Percentiles rank a stretch among this genome's conserved stretches.
phyloP scores from a whole-genome alignment of 2,113 vertebrate genomes.

The Chascanopsetta lugubris region DNA sequence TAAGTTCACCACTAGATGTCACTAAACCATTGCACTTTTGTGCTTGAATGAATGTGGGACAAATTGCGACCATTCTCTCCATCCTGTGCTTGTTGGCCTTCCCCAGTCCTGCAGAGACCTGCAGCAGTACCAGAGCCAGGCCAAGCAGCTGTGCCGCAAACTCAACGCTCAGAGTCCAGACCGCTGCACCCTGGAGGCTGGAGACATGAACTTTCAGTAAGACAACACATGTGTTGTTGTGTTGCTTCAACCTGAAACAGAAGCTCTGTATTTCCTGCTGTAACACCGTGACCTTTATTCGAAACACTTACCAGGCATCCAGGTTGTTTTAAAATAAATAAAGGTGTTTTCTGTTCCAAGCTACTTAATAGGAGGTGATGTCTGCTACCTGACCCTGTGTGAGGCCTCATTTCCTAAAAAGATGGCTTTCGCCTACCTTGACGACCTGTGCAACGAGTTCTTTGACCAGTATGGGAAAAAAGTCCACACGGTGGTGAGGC shows the following conservation, averaged over 20 bases:
- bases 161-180: slow-evolving; percentile 94
- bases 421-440: slow-evolving; percentile 91
- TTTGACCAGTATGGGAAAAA: slow-evolving; percentile 92
- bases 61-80: too few relatives aligned
- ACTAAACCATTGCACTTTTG: too few relatives aligned
- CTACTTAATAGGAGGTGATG: slow-evolving; percentile 92
- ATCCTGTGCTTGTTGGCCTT: not conserved
- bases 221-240: slow-evolving; percentile 55
- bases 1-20: too few relatives aligned
- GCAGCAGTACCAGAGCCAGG: slow-evolving; percentile 96
- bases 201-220: slow-evolving; percentile 94
- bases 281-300: not conserved
- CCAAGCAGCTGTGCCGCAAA: slow-evolving; percentile 94
- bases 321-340: not conserved
- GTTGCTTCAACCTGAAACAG: not conserved
- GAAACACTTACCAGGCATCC: not conserved
- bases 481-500: slow-evolving; percentile 90
- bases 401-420: slow-evolving; percentile 93
- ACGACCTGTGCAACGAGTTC: slow-evolving; percentile 93
- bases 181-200: slow-evolving; percentile 92
- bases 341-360: slow-evolving; percentile 56
- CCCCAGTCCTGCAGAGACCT: slow-evolving; percentile 91
- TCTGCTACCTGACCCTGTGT: slow-evolving; percentile 93
- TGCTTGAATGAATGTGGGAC: too few relatives aligned
- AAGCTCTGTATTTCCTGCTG: not conserved